Percentiles rank a stretch among this genome's conserved stretches.
Conservation (phyloP, 2,113 vertebrate species). For the Ailuropoda melanoleuca region DNA sequence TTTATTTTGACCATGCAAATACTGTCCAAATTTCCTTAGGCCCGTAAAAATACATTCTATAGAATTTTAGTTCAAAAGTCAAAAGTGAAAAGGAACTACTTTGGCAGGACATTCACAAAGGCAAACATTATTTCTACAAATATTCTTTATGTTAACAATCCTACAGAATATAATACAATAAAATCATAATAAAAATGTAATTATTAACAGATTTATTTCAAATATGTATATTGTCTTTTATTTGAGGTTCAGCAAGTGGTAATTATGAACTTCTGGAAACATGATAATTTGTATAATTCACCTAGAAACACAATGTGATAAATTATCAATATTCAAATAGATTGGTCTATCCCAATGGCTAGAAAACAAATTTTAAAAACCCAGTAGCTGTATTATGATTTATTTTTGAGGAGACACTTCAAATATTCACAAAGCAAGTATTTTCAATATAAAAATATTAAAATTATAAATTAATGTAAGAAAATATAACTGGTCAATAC, state of each 20-base stretch:
- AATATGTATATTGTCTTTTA: neutral
- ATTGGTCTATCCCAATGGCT: neutral
- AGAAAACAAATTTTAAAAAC: conserved; percentile 1
- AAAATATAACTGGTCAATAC: neutral
- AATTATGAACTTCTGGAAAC: neutral
- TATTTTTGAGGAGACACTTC: neutral
- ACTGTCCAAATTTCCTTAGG: neutral
- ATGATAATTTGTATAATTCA: neutral
- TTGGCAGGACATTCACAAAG: neutral
- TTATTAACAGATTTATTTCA: conserved; percentile 4
- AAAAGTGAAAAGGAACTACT: neutral
- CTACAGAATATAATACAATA: neutral
- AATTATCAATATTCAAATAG: conserved; percentile 32
- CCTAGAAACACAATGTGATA: neutral
- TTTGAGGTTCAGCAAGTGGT: neutral
- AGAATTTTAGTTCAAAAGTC: neutral
- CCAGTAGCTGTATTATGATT: neutral
- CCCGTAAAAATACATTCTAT: neutral
- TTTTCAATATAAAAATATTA: neutral
- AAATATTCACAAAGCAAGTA: conserved; percentile 17
- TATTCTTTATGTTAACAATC: neutral
- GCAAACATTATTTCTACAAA: neutral
- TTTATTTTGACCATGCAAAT: neutral
- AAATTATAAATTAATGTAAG: conserved; percentile 16
- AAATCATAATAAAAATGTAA: neutral